phyloP scores from a whole-genome alignment of 2,113 vertebrate species.

The Microtus montanus region DNA sequence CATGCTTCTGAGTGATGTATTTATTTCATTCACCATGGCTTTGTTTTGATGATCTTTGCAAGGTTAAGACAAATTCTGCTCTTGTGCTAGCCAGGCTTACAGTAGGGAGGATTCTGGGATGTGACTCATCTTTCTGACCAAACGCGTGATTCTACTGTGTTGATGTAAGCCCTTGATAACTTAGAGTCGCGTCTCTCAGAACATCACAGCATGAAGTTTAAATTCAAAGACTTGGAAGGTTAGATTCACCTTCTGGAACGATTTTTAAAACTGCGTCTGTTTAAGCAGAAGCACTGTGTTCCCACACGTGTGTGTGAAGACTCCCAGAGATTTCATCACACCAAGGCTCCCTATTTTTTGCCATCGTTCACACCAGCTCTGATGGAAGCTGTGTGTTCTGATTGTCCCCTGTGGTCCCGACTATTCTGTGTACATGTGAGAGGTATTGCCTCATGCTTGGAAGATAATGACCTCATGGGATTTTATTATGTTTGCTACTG shows the following conservation, averaged over 20 bases:
- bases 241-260: conserved; percentile 52
- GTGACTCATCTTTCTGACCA: conserved; percentile 22
- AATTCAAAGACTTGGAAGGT: conserved; percentile 40
- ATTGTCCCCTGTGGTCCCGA: not conserved
- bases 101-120: conserved; percentile 9
- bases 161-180: conserved; percentile 60
- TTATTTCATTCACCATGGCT: not conserved
- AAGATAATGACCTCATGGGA: not conserved
- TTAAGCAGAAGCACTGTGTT: conserved; percentile 14
- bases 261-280: not conserved
- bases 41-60: conserved; percentile 24
- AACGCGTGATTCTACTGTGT: conserved; percentile 13
- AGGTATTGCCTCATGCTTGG: not conserved
- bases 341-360: not conserved
- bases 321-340: not conserved
- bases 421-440: not conserved
- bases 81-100: not conserved
- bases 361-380: not conserved
- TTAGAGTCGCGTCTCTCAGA: conserved; percentile 38
- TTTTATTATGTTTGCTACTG: conserved; percentile 50
- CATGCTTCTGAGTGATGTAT: not conserved
- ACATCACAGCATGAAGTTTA: conserved; percentile 20
- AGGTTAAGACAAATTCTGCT: not conserved
- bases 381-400: not conserved
- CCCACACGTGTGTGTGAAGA: not conserved